Conservation (phyloP, 2,888 invertebrate species). For the Bedellia somnulentella region DNA sequence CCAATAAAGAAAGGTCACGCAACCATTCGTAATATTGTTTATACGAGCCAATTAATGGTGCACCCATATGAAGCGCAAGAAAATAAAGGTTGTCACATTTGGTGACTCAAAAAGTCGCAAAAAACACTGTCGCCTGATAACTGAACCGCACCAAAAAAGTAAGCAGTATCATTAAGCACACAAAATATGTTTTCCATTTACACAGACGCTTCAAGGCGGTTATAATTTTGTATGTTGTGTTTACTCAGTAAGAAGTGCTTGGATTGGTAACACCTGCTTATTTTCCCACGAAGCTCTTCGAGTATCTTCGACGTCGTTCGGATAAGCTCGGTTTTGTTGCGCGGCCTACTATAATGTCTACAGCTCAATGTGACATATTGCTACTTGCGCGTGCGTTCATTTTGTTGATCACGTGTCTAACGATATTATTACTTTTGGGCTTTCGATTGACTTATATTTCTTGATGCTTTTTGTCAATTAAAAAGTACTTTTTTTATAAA, state of each 20-base stretch:
- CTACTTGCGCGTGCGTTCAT: constrained; percentile 12
- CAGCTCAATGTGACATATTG: constrained; percentile 20
- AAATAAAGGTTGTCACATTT: constrained; percentile 28
- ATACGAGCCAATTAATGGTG: constrained; percentile 40
- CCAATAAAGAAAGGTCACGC: constrained; percentile 3
- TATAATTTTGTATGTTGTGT: constrained; percentile 61
- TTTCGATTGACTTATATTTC: too few relatives aligned
- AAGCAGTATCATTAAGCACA: constrained; percentile 58
- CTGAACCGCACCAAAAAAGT: constrained; percentile 47
- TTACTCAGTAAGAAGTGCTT: constrained; percentile 58
- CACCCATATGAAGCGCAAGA: constrained; percentile 26
- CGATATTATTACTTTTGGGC: too few relatives aligned
- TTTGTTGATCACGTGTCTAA: constrained; percentile 22
- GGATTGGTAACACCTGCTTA: constrained; percentile 56
- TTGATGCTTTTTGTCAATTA: too few relatives aligned
- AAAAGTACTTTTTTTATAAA: too few relatives aligned
- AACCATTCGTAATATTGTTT: constrained; percentile 10
- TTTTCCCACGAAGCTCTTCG: constrained; percentile 54
- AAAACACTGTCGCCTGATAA: constrained; percentile 42
- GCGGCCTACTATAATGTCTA: constrained; percentile 19
- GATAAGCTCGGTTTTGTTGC: constrained; percentile 25
- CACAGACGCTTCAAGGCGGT: constrained; percentile 53
- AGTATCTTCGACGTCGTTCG: constrained; percentile 28
- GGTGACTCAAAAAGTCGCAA: constrained; percentile 33
- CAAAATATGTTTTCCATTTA: constrained; percentile 62